These are phyloP conservation scores for Siphonodentalium dalli DNA, from an alignment of 2,888 invertebrate genomes.

Conservation along the genomic window DNA sequence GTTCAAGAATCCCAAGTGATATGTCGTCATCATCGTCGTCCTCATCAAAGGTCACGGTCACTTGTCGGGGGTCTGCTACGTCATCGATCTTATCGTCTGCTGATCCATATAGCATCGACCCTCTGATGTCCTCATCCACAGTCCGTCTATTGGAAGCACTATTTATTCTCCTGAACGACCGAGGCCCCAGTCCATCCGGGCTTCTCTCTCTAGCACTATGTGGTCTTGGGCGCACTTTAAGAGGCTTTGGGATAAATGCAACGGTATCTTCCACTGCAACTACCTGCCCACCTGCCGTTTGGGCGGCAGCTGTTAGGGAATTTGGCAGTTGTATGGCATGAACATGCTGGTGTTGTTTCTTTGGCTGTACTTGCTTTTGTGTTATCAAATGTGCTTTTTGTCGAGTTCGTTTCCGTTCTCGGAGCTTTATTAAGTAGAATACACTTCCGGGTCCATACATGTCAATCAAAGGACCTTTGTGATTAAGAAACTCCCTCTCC, in stretches of 20 bases:
- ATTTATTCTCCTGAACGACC: conserved; percentile 36
- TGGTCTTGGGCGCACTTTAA: too few species aligned
- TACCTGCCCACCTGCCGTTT: conserved; percentile 34
- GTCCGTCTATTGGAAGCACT: conserved; percentile 25
- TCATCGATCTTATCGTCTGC: background rate
- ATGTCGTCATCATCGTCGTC: too few species aligned
- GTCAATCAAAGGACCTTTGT: conserved; percentile 56
- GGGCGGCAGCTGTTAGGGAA: conserved; percentile 34
- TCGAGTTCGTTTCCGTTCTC: conserved; percentile 37
- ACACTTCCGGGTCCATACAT: conserved; percentile 61
- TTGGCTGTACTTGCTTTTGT: conserved; percentile 7
- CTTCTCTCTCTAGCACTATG: background rate
- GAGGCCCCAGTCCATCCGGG: conserved; percentile 10
- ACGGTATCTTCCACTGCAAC: conserved; percentile 24
- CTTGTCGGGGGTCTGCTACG: background rate
- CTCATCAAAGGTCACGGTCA: conserved; percentile 16
- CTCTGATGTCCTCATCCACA: background rate
- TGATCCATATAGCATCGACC: background rate
- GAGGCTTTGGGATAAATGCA: too few species aligned
- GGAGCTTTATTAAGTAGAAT: conserved; percentile 52
- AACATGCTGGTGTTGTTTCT: conserved; percentile 23
- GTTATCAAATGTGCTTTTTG: conserved; percentile 22
- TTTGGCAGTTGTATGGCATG: conserved; percentile 35
- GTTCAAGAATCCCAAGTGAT: background rate
- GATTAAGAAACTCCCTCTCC: conserved; percentile 47